These are phyloP conservation scores for Platycnemis pennipes DNA, from an alignment of 2,888 invertebrate species.

Conservation along the genomic window DNA sequence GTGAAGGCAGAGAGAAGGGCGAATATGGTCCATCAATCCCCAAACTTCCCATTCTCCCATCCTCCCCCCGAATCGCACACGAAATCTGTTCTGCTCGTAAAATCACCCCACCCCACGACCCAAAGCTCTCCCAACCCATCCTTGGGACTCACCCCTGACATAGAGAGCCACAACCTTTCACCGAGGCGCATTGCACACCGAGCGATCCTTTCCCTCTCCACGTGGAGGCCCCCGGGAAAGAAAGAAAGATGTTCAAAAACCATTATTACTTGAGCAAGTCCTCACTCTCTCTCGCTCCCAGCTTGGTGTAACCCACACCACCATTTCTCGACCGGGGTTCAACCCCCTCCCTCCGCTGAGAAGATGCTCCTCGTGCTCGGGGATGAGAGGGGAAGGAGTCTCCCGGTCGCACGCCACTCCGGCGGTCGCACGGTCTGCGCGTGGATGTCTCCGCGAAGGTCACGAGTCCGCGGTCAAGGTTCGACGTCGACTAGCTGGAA, in stretches of 20 bases:
- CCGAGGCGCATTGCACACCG: not conserved
- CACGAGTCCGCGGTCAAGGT: not conserved
- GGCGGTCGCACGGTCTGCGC: not conserved
- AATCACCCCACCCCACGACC: not conserved
- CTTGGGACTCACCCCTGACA: not conserved
- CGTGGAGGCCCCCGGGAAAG: not conserved
- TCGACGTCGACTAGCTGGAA: not conserved
- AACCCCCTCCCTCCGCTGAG: not conserved
- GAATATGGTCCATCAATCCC: slow-evolving; percentile 59
- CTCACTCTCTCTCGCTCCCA: not conserved
- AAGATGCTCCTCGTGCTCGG: not conserved
- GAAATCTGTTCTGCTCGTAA: not conserved
- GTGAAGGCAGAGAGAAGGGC: not conserved
- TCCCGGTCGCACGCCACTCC: not conserved
- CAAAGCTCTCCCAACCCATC: not conserved
- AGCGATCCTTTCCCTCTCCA: not conserved
- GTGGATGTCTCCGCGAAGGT: too few species aligned
- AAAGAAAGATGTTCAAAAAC: slow-evolving; percentile 5
- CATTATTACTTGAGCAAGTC: not conserved
- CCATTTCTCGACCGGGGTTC: not conserved
- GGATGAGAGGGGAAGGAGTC: not conserved
- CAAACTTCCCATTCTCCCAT: not conserved
- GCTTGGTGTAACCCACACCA: not conserved
- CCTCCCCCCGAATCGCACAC: not conserved
- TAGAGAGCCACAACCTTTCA: not conserved